Percentiles rank a stretch among this genome's conserved stretches.
Evolutionary conservation across 2,797 vertebrate species (phyloP).

Genomic region (Sylvia borin): DNA sequence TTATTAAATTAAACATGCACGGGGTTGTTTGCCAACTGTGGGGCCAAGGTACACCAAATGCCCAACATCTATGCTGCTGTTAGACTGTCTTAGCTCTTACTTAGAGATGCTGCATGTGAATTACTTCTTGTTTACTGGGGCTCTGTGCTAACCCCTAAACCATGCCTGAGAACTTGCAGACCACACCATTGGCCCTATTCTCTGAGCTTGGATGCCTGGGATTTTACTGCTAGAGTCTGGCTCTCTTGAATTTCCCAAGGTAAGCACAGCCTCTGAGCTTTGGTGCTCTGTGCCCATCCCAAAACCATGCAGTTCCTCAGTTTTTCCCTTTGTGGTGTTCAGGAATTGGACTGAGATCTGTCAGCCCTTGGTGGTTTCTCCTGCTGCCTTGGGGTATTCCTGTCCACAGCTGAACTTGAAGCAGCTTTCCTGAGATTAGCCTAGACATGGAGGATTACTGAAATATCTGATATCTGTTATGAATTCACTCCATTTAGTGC

Average conservation of each 20-base stretch:
- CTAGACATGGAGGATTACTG: background rate
- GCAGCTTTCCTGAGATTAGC: background rate
- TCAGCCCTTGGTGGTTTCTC: background rate
- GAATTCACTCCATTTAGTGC: background rate
- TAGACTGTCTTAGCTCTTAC: background rate
- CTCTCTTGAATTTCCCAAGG: background rate
- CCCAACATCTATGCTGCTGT: background rate
- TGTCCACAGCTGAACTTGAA: background rate
- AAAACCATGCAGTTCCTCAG: background rate
- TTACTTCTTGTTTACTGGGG: background rate
- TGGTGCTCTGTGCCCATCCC: background rate
- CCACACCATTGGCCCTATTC: background rate
- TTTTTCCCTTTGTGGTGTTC: background rate
- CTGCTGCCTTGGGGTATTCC: background rate
- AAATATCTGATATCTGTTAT: background rate
- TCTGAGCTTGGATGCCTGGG: background rate
- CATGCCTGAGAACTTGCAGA: background rate
- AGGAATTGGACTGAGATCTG: background rate
- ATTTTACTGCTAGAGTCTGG: background rate
- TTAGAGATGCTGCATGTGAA: background rate
- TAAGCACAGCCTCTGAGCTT: background rate
- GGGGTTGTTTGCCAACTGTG: background rate
- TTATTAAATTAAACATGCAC: background rate
- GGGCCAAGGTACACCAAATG: background rate
- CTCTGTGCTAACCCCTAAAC: background rate